Conservation (phyloP, 2,888 invertebrate genomes). For the Trachelus tabidus region DNA sequence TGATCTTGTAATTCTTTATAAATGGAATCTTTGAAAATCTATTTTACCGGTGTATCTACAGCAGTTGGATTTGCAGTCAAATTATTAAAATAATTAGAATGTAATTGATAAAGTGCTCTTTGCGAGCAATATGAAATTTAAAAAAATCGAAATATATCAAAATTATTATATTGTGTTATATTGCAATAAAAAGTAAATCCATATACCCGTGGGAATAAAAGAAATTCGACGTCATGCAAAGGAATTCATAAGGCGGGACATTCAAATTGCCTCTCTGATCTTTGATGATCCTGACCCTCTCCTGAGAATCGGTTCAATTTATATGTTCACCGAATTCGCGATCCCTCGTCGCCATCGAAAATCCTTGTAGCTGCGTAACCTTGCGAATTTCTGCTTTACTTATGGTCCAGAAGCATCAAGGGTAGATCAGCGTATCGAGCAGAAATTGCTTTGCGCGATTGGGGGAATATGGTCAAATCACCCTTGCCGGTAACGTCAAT, state of each 20-base stretch:
- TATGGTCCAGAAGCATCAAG: neutral
- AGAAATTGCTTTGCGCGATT: neutral
- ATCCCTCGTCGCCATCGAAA: slow-evolving; percentile 23
- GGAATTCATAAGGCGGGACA: slow-evolving; percentile 16
- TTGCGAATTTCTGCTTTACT: neutral
- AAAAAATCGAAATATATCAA: too few species aligned
- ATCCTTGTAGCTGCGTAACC: neutral
- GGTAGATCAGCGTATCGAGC: neutral
- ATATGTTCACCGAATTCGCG: slow-evolving; percentile 27
- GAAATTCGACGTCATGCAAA: slow-evolving; percentile 5
- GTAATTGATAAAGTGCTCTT: too few species aligned
- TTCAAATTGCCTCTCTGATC: slow-evolving; percentile 27
- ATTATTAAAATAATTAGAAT: too few species aligned
- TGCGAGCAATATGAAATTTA: too few species aligned
- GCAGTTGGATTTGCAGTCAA: too few species aligned
- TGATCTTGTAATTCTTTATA: too few species aligned
- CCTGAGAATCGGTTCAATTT: slow-evolving; percentile 27
- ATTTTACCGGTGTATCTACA: too few species aligned
- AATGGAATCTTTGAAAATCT: too few species aligned
- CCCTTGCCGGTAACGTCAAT: slow-evolving; percentile 6
- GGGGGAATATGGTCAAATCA: slow-evolving; percentile 12
- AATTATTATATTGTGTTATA: too few species aligned
- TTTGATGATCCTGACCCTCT: slow-evolving; percentile 23
- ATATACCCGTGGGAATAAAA: neutral
- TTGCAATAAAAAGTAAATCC: slow-evolving; percentile 5